A percentile compares a stretch with the other conserved stretches of the same genome.
Conservation (phyloP, 2,888 invertebrate genomes). For the Laothoe populi region DNA sequence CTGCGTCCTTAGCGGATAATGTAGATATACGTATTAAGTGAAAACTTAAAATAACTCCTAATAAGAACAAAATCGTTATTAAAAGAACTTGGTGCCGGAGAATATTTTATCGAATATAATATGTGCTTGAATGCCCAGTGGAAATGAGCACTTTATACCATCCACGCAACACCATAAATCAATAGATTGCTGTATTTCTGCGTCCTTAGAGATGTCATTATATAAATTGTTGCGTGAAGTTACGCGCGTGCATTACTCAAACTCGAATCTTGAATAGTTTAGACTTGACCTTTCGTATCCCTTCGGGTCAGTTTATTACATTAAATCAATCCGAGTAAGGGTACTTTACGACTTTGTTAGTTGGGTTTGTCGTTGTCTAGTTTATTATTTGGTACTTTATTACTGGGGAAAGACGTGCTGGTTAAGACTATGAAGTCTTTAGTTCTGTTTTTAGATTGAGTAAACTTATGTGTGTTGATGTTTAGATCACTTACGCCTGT, state of each 20-base stretch:
- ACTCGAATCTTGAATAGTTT: background rate
- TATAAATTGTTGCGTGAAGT: conserved; percentile 11
- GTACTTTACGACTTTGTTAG: background rate
- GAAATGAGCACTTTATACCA: conserved; percentile 62
- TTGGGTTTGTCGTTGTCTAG: background rate
- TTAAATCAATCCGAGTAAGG: conserved; percentile 2
- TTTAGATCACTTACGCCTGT: too few relatives aligned
- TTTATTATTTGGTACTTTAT: background rate
- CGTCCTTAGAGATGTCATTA: conserved; percentile 37
- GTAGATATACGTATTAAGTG: too few relatives aligned
- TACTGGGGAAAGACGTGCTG: background rate
- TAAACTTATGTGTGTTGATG: too few relatives aligned
- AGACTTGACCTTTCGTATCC: conserved; percentile 12
- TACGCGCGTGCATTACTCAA: conserved; percentile 10
- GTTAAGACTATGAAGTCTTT: background rate
- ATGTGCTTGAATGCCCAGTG: conserved; percentile 47
- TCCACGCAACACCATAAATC: conserved; percentile 58
- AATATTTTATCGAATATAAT: too few relatives aligned
- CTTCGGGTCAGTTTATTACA: background rate
- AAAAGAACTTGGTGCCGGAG: too few relatives aligned
- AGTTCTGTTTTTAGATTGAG: background rate
- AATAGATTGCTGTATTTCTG: conserved; percentile 55
- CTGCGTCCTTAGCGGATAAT: too few relatives aligned
- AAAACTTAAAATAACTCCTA: too few relatives aligned
- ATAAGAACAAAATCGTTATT: too few relatives aligned